Base-by-base conservation (phyloP, 2,888 invertebrate species). In the Drosophila greeni region DNA sequence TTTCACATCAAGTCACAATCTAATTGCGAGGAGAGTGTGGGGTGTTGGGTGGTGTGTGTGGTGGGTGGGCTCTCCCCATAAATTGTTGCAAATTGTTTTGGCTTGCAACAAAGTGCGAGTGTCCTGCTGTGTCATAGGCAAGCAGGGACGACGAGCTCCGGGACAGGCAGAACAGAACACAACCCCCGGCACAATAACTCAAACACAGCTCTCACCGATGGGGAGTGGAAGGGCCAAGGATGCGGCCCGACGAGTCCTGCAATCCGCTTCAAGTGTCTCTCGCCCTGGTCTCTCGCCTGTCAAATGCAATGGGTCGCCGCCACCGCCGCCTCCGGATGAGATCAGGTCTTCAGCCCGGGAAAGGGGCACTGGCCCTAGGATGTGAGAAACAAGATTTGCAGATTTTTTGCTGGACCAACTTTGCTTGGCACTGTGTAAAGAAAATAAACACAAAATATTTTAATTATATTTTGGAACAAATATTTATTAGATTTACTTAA, bases 141-240 rank as follows among this genome's bases (percentile, higher is more conserved):
- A 20, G 40, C 58, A 40, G 31, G 31, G 14, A 39, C 7, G 37
- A 48, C 23, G 43, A 43, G 26, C 26, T 26, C 11, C 33, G 36
- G 48, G 57, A 69, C 53, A 33, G 49, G 49, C 57, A n/a, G 55
- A 54, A 53, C 59, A 40, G 69, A 64, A 76, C 45, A 47, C 45
- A 47, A 31, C 45, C 45, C 45, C 31, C 75, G 66, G 69, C 74
- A 81, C 76, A 86, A 87, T 87, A 87, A 87, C 82, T 87, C 87
- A 87, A 84, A 87, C 86, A 87, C 87, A 87, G 86, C 76, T 37
- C 57, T 31, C 29, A 31, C 18, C 8, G 9, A 9, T 31, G 62
- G 57, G 43, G n/a, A 33, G 47, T 26, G 60, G 59, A 59, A 45
- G 49, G 60, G 31, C 61, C 61, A 61, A 52, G 60, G 49, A 58